phyloP scores from a whole-genome alignment of 2,888 invertebrate species.

The Anoplius nigerrimus region DNA sequence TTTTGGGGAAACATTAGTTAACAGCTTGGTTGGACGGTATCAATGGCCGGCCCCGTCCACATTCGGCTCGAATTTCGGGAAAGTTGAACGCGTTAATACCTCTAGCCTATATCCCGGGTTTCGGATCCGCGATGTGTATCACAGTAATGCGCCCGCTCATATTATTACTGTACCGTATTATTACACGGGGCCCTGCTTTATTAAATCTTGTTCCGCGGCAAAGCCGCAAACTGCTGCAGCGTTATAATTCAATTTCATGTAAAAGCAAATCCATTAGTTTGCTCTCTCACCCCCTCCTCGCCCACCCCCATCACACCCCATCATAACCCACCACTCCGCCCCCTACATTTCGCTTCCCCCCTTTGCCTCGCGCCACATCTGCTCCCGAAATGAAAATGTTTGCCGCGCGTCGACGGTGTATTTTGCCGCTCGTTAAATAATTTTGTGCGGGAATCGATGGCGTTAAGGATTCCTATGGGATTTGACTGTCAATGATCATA shows the following conservation, averaged over 20 bases:
- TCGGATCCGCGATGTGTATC: conserved; percentile 23
- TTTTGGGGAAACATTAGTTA: no score
- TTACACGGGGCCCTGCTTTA: conserved; percentile 52
- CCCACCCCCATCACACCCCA: no score
- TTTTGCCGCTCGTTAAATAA: no score
- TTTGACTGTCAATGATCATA: no score
- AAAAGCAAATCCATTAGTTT: conserved; percentile 56
- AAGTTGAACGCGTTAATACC: no score
- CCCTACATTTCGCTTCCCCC: neutral
- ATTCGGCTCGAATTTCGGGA: no score
- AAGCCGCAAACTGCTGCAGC: conserved; percentile 54
- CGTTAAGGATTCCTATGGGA: no score
- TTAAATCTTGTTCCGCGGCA: conserved; percentile 55
- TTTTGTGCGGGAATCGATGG: no score
- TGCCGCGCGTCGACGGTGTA: neutral
- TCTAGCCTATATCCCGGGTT: neutral
- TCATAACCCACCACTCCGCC: no score
- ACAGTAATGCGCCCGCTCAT: conserved; percentile 43
- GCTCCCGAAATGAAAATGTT: conserved; percentile 49
- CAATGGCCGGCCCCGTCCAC: no score
- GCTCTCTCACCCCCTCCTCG: neutral
- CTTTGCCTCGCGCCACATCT: conserved; percentile 27
- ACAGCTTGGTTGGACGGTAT: no score
- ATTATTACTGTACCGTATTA: conserved; percentile 53
- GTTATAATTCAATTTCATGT: conserved; percentile 56